phyloP scores from a whole-genome alignment of 2,888 invertebrate genomes.

The Cephus pygmeus region DNA sequence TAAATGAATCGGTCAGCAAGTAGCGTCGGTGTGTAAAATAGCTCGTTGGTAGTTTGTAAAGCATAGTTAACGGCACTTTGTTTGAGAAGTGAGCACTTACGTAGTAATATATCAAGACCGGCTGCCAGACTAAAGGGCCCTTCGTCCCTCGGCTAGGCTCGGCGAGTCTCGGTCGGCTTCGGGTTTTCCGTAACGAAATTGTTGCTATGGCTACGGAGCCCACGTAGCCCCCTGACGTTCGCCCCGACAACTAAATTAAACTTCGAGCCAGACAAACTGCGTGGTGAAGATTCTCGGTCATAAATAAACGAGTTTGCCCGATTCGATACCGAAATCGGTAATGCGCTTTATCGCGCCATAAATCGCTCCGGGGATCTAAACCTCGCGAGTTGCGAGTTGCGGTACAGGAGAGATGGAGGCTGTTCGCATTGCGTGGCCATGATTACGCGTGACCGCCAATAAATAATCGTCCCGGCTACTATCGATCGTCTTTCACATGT shows the following conservation, averaged over 20 bases:
- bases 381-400: not conserved
- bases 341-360: constrained; percentile 41
- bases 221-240: not conserved
- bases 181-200: not conserved
- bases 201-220: not conserved
- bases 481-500: constrained; percentile 20
- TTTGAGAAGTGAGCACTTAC: constrained; percentile 23
- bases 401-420: constrained; percentile 8
- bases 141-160: not conserved
- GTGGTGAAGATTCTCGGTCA: constrained; percentile 33
- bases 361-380: constrained; percentile 31
- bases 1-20: not conserved
- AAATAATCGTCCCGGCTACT: constrained; percentile 21
- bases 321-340: constrained; percentile 45
- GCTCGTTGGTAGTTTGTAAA: constrained; percentile 18
- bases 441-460: constrained; percentile 11
- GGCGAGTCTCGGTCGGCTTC: not conserved
- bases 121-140: constrained; percentile 10
- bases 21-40: constrained; percentile 4
- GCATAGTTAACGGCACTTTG: constrained; percentile 21
- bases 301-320: constrained; percentile 46
- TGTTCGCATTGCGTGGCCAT: constrained; percentile 1
- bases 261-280: constrained; percentile 40
- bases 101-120: constrained; percentile 22
- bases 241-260: constrained; percentile 36